Evolutionary conservation across 1,140 invertebrate species (phyloP), one percentile per base, ranked within the genome.

Genomic region (Stegodyphus dumicola): DNA sequence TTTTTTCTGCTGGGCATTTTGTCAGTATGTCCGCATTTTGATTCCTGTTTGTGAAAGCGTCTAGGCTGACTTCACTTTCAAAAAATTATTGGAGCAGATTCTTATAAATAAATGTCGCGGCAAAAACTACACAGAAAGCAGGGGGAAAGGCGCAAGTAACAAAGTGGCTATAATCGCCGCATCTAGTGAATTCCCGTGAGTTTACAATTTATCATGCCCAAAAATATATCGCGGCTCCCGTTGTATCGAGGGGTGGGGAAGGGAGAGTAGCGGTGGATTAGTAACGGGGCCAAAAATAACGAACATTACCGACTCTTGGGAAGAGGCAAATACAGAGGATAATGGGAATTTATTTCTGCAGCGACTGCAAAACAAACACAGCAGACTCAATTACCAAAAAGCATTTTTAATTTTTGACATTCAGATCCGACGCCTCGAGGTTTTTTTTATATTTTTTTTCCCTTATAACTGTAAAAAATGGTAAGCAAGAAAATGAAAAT

Each of bases 231-330:
- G 15, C 78, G 18, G 56, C 7, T 51, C 69, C 54, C 56, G 67
- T 71, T 73, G 67, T 73, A 73, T 73, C 53, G 64, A 56, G 54
- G 53, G 67, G 54, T 6, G 69, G 11, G 49, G 7, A 15, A 51
- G 56, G 78, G 33, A 79, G 56, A 81, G 73, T 48, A 60, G 78
- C 64, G 64, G 56, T 49, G 80, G 67, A 83, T 83, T 83, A 75
- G 80, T 83, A 83, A 74, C 80, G 78, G 73, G 80, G 80, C 80
- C 80, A 83, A 83, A 83, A 83, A 83, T 83, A 83, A 83, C 80
- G 70, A 83, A 83, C 80, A 78, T 78, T 51, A 56, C 48, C 77
- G 51, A 51, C 66, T 53, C 54, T 49, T n/a, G 7, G 67, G 6
- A 51, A 60, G 67, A 69, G 69, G 78, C 66, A 54, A 69, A 79